phyloP scores from a whole-genome alignment of 2,888 invertebrate genomes.

The Anagyrus pseudococci region DNA sequence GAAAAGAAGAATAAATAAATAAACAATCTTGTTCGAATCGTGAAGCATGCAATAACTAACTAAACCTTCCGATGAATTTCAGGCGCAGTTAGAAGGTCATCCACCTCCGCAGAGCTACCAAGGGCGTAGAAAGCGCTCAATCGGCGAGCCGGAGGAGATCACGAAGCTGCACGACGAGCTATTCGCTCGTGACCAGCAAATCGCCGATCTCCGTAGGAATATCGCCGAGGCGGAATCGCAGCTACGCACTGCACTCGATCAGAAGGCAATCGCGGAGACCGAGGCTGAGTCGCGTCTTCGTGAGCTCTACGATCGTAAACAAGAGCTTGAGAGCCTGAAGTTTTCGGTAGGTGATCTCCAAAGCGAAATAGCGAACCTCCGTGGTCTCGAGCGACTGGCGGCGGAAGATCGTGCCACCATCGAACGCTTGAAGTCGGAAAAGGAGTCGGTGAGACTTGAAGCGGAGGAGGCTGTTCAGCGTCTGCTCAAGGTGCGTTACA shows the following conservation, averaged over 20 bases:
- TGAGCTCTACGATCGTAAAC: constrained; percentile 48
- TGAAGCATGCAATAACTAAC: no score
- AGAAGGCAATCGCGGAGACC: constrained; percentile 12
- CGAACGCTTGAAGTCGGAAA: constrained; percentile 46
- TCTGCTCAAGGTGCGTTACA: constrained; percentile 19
- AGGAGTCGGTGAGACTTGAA: constrained; percentile 44
- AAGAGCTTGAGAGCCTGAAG: constrained; percentile 46
- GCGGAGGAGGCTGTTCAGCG: constrained; percentile 43
- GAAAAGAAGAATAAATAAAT: not conserved
- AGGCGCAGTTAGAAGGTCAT: constrained; percentile 11
- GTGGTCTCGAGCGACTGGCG: constrained; percentile 41
- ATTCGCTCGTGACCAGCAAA: constrained; percentile 48
- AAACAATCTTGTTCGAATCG: no score
- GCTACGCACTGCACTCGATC: constrained; percentile 45
- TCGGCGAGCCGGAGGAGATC: constrained; percentile 47
- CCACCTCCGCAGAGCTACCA: not conserved
- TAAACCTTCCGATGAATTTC: no score
- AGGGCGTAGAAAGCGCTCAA: constrained; percentile 25
- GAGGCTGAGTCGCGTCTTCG: not conserved
- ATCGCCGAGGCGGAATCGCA: constrained; percentile 50
- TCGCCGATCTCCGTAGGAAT: constrained; percentile 47
- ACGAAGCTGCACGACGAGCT: constrained; percentile 49
- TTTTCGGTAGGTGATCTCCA: constrained; percentile 41
- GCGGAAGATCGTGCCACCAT: constrained; percentile 43
- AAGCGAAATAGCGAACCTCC: constrained; percentile 42